A percentile compares a stretch with the other conserved stretches of the same genome.
Conservation (phyloP, 2,113 vertebrate genomes). For the Sturnus vulgaris region DNA sequence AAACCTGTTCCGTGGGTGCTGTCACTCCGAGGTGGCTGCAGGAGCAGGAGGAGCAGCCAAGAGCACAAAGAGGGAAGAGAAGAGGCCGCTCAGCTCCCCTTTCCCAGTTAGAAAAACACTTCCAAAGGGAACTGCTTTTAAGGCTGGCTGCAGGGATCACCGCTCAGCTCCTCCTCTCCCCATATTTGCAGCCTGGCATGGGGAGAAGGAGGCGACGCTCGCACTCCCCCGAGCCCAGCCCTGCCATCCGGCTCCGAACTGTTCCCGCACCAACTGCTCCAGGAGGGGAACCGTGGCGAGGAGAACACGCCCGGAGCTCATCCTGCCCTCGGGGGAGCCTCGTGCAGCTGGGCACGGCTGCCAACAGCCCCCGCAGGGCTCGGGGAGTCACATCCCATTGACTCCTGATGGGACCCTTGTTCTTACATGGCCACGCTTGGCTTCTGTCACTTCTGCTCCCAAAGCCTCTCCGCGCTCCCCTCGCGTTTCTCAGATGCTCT, state of each 20-base stretch:
- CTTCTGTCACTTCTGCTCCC: background rate
- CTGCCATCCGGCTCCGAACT: background rate
- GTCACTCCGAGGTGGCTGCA: accelerated
- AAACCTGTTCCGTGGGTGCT: background rate
- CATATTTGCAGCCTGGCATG: background rate
- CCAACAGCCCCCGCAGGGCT: background rate
- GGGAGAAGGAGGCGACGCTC: background rate
- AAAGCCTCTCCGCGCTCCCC: background rate
- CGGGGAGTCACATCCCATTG: background rate
- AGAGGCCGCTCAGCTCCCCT: background rate
- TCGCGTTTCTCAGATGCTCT: background rate
- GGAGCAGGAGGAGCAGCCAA: background rate
- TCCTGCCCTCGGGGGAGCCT: background rate
- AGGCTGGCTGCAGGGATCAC: background rate
- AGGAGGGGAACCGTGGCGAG: background rate
- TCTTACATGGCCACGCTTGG: background rate
- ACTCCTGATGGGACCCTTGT: background rate
- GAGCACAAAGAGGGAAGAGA: accelerated
- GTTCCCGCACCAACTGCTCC: background rate
- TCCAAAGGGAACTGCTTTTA: background rate
- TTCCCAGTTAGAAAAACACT: background rate
- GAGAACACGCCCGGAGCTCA: background rate
- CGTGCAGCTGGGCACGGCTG: background rate
- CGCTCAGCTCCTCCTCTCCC: background rate
- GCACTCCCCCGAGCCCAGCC: background rate